A percentile compares a stretch with the other conserved stretches of the same genome.
phyloP scores from a whole-genome alignment of 2,888 invertebrate genomes.

The Furcula furcula region DNA sequence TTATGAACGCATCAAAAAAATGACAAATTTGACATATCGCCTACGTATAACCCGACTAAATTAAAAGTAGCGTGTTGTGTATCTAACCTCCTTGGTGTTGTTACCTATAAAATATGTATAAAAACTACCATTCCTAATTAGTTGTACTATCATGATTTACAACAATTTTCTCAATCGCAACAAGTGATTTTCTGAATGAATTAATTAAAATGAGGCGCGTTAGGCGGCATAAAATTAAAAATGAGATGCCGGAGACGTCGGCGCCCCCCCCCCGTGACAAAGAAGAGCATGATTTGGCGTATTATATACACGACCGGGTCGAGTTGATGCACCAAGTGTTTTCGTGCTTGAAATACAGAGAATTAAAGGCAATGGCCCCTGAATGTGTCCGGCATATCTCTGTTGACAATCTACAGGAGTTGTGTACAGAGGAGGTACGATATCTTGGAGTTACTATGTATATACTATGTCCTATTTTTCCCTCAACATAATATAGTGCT shows the following conservation, averaged over 20 bases:
- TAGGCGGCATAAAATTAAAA: conserved; percentile 55
- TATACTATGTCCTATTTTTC: background rate
- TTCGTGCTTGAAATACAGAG: conserved; percentile 78
- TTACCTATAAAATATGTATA: too few species aligned
- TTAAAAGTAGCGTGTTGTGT: background rate
- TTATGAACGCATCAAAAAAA: background rate
- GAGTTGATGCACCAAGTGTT: conserved; percentile 83
- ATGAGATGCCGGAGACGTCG: conserved; percentile 48
- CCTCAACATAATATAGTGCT: background rate
- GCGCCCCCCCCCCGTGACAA: conserved; percentile 30
- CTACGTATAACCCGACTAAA: background rate
- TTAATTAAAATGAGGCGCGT: conserved; percentile 21
- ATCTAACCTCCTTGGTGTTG: too few species aligned
- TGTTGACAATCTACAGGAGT: conserved; percentile 79
- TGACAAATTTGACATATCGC: background rate
- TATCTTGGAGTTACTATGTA: background rate
- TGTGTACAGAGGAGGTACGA: conserved; percentile 81
- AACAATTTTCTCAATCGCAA: too few species aligned
- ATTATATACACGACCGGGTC: conserved; percentile 82
- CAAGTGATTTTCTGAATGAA: background rate
- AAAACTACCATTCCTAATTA: too few species aligned
- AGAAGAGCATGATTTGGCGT: conserved; percentile 76
- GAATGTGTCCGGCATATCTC: conserved; percentile 67
- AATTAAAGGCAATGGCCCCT: conserved; percentile 80
- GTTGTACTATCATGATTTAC: too few species aligned